A percentile compares a stretch with the other conserved stretches of the same genome.
phyloP scores from a whole-genome alignment of 2,797 vertebrate species.

The Furcifer pardalis region DNA sequence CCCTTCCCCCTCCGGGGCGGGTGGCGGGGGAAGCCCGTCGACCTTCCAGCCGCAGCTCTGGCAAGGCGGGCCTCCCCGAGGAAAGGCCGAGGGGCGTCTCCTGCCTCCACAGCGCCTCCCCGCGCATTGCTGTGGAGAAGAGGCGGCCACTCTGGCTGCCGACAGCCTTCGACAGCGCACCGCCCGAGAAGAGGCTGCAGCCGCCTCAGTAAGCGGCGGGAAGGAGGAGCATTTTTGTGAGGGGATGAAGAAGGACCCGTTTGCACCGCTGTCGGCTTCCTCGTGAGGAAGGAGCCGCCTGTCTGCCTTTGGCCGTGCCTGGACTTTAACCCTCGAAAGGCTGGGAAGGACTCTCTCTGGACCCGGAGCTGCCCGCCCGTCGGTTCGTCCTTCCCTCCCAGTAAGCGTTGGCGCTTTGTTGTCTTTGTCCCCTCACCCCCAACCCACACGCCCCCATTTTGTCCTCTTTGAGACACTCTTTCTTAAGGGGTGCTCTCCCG shows the following conservation, averaged over 20 bases:
- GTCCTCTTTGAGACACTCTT: too few relatives aligned
- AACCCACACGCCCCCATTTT: too few relatives aligned
- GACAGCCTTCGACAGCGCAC: not conserved
- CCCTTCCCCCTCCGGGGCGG: constrained; percentile 1
- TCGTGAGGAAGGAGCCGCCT: not conserved
- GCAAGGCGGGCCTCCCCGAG: constrained; percentile 54
- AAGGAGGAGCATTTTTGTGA: not conserved
- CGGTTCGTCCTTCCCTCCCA: not conserved
- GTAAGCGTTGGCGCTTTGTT: not conserved
- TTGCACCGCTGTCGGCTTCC: not conserved
- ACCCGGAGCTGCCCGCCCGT: not conserved
- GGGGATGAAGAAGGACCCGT: too few relatives aligned
- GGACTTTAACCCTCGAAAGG: not conserved
- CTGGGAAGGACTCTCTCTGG: not conserved
- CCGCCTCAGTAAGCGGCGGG: too few relatives aligned
- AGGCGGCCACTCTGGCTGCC: not conserved
- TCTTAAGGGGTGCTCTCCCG: too few relatives aligned
- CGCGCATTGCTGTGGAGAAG: not conserved
- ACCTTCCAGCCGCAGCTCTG: constrained; percentile 38
- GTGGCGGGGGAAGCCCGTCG: not conserved
- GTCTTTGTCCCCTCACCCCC: not conserved
- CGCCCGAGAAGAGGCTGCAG: not conserved
- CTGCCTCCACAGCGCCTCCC: too few relatives aligned
- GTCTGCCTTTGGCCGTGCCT: not conserved
- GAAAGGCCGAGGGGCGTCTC: constrained; percentile 64